Evolutionary conservation across 2,113 vertebrate species (phyloP).

Genomic region (Carettochelys insculpta): DNA sequence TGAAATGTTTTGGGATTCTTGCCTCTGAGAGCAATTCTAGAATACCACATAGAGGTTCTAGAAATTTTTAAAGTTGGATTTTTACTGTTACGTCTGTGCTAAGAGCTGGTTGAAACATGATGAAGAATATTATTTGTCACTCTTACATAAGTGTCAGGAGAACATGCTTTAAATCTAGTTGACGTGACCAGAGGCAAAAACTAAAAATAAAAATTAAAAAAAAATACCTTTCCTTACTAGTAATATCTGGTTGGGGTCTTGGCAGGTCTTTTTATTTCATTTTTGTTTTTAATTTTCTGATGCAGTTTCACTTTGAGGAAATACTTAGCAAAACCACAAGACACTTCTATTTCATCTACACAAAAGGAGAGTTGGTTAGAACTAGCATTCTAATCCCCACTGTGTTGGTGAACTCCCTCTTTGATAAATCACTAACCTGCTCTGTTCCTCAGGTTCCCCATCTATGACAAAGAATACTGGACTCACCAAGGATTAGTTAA

Average conservation of each 20-base stretch:
- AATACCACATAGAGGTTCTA: conserved; percentile 34
- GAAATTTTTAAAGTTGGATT: conserved; percentile 39
- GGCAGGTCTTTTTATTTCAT: background rate
- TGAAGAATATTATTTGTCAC: conserved; percentile 40
- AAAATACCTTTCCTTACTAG: background rate
- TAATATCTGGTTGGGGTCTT: background rate
- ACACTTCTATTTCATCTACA: background rate
- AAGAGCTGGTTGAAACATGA: conserved; percentile 3
- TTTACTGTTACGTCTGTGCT: background rate
- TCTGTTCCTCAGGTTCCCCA: background rate
- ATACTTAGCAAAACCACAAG: conserved; percentile 39
- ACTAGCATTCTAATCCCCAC: background rate
- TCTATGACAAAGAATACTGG: background rate
- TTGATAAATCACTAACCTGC: background rate
- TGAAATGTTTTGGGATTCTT: conserved; percentile 54
- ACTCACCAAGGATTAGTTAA: background rate
- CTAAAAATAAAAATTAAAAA: too few relatives aligned
- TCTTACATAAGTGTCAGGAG: conserved; percentile 59
- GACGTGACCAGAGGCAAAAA: background rate
- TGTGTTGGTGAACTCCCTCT: background rate
- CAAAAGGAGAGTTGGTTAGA: background rate
- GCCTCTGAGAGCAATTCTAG: conserved; percentile 35
- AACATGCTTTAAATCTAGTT: conserved; percentile 56
- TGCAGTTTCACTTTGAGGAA: conserved; percentile 27
- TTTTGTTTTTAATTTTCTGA: background rate